A percentile compares a stretch with the other conserved stretches of the same genome.
Conservation (phyloP, 2,113 vertebrate species). For the Mus pahari region DNA sequence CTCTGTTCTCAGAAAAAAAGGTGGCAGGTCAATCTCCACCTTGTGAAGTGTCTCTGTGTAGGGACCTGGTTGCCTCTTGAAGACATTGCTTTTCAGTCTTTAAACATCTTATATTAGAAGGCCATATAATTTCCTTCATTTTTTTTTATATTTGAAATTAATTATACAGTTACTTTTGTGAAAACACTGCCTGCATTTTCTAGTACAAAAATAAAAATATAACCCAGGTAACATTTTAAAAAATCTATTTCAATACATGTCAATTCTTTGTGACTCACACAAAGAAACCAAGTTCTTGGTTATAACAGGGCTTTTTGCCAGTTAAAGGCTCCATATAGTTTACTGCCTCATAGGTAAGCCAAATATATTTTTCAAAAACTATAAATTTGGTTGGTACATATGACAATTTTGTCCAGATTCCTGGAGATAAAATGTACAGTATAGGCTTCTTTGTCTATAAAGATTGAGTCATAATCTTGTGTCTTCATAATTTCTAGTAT, state of each 20-base stretch:
- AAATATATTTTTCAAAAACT: not conserved
- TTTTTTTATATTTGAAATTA: not conserved
- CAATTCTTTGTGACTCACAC: not conserved
- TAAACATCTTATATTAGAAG: not conserved
- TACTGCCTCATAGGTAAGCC: not conserved
- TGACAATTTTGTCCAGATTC: not conserved
- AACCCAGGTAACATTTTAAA: not conserved
- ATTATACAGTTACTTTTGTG: slow-evolving; percentile 91
- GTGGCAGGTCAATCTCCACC: not conserved
- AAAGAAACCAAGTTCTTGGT: not conserved
- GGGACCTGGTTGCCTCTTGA: not conserved
- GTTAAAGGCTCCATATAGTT: not conserved
- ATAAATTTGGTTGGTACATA: not conserved
- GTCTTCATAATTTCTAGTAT: not conserved
- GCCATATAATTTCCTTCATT: not conserved
- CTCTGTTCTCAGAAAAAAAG: no score
- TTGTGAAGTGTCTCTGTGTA: not conserved
- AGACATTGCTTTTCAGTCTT: not conserved
- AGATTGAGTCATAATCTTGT: not conserved
- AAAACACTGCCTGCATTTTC: slow-evolving; percentile 96
- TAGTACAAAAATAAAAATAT: slow-evolving; percentile 90
- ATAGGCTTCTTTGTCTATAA: not conserved
- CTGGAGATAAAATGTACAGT: not conserved
- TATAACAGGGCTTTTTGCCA: not conserved
- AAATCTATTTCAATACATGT: not conserved